phyloP scores from a whole-genome alignment of 1,140 invertebrate species.

The Octopus sinensis region DNA sequence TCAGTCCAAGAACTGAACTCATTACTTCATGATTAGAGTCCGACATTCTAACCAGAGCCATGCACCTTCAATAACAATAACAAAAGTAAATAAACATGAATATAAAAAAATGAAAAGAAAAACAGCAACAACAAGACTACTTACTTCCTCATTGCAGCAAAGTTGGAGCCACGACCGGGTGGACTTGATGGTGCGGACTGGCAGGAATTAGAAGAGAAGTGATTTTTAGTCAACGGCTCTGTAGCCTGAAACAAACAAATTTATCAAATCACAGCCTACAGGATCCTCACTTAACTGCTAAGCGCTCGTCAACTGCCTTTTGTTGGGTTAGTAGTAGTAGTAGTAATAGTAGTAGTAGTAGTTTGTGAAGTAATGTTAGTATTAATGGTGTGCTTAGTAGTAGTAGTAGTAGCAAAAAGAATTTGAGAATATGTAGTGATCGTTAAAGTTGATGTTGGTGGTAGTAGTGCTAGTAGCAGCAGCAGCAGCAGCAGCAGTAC shows the following conservation, averaged over 20 bases:
- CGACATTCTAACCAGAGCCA: too few relatives aligned
- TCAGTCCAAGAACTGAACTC: too few relatives aligned
- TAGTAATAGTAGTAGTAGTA: not conserved
- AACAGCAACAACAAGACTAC: not conserved
- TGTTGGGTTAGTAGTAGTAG: not conserved
- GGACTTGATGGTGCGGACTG: slow-evolving; percentile 12
- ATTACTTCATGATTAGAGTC: too few relatives aligned
- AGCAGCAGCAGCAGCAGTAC: too few relatives aligned
- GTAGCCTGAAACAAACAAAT: slow-evolving; percentile 9
- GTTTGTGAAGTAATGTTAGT: not conserved
- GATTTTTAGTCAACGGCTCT: not conserved
- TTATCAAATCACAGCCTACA: not conserved
- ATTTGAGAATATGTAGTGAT: not conserved
- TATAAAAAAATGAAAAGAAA: too few relatives aligned
- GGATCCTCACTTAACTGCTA: not conserved
- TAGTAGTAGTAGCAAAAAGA: not conserved
- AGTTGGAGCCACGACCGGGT: not conserved
- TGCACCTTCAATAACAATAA: too few relatives aligned
- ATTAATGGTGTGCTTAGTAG: not conserved
- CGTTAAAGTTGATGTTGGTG: too few relatives aligned
- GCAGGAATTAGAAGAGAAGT: slow-evolving; percentile 6
- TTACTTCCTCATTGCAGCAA: slow-evolving; percentile 2
- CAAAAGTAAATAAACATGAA: too few relatives aligned
- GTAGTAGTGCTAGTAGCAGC: too few relatives aligned
- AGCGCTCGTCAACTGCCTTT: not conserved